Base-by-base conservation (phyloP, 2,888 invertebrate species). In the Polyploca ridens region DNA sequence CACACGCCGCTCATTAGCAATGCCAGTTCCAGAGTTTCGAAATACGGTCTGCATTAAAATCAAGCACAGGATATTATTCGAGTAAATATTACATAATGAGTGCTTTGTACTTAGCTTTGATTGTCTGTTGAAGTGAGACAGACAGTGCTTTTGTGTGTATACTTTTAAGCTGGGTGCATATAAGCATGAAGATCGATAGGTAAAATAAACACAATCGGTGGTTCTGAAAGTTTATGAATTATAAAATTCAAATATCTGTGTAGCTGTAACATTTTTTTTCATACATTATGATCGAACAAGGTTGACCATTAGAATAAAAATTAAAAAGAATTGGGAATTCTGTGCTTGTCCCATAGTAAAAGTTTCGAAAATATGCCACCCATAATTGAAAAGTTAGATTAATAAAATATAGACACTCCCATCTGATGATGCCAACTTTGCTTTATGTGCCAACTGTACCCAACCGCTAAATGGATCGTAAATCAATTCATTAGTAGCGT, bases 401-500 rank as follows among this genome's bases (percentile, higher is more conserved):
- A 1, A 27, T 4, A 46, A 54, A 10, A 19, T 54, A 10, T 19
- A 54, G 19, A 19, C 54, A 54, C 8, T 19, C 16, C 13, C n/a
- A n/a, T n/a, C n/a, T n/a, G n/a, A n/a, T n/a, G n/a, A n/a, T n/a
- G n/a, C n/a, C n/a, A n/a, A n/a, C n/a, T n/a, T n/a, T n/a, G n/a
- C n/a, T n/a, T n/a, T n/a, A 33, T 62, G 63, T 69, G 62, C 62
- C 61, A 54, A 19, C 14, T 27, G 27, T 27, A 38, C 10, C 16
- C 19, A 61, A 19, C 60, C 33, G 44, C 61, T 61, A 61, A 61
- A 4, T 61, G 60, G 44, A 64, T 71, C 72, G 71, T 84, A 82
- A 84, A 83, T 79, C 78, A 82, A 77, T 77, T 73, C 72, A 74
- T 84, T 81, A 77, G 76, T 76, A 41, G 41, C 4, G 80, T 77